These are phyloP conservation scores for Macrosteles quadrilineatus DNA, from an alignment of 1,140 invertebrate species.

Conservation along the genomic window DNA sequence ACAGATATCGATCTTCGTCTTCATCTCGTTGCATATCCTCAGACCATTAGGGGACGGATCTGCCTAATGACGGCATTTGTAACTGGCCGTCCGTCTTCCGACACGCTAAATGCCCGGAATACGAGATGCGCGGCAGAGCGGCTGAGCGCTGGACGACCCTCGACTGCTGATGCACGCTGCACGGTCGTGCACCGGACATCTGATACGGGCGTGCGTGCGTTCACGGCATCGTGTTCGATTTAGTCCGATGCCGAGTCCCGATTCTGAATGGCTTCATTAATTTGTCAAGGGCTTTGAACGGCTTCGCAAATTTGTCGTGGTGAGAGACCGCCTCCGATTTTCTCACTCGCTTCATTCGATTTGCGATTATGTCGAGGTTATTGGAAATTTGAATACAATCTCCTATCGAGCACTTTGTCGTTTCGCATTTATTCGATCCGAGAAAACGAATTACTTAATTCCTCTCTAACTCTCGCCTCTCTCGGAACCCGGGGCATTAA, in stretches of 20 bases:
- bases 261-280: constrained; percentile 26
- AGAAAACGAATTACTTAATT: no score
- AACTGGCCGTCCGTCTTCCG: constrained; percentile 1
- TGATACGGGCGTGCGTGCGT: background rate
- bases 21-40: constrained; percentile 7
- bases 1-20: constrained; percentile 12
- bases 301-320: constrained; percentile 19
- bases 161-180: background rate
- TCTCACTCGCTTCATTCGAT: no score
- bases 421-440: no score
- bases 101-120: constrained; percentile 5
- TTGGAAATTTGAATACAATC: no score
- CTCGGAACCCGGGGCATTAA: no score
- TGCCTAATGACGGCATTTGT: background rate
- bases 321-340: background rate
- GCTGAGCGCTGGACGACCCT: no score
- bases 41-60: background rate
- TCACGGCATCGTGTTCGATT: background rate
- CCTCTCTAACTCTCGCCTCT: no score
- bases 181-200: background rate
- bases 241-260: background rate
- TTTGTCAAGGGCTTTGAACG: constrained; percentile 16
- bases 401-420: no score
- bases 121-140: background rate
- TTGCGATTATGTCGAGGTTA: no score